Conservation (phyloP, 2,888 invertebrate genomes). For the Sipha maydis region DNA sequence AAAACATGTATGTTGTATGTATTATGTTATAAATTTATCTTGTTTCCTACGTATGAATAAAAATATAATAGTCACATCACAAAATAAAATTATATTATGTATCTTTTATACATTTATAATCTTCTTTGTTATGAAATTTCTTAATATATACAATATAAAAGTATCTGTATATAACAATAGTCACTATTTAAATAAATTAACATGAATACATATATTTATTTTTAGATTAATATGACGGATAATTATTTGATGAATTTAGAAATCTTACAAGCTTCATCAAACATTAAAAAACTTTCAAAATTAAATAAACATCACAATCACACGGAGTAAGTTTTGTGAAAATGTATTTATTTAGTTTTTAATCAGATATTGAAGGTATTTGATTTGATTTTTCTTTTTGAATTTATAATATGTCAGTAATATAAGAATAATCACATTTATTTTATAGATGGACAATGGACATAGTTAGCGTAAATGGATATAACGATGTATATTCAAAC, state of each 20-base stretch:
- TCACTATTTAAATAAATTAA: background rate
- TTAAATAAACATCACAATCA: slow-evolving; percentile 75
- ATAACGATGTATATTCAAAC: slow-evolving; percentile 79
- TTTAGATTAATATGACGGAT: slow-evolving; percentile 55
- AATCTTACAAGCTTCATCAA: slow-evolving; percentile 59
- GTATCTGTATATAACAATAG: no score
- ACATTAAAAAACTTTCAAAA: slow-evolving; percentile 71
- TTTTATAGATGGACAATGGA: slow-evolving; percentile 75
- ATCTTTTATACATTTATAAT: no score
- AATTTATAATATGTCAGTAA: no score
- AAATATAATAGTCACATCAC: no score
- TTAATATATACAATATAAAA: no score
- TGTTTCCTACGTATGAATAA: no score
- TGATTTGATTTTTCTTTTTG: background rate
- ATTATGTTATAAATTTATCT: no score
- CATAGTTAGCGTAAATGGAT: slow-evolving; percentile 79
- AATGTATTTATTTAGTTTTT: background rate
- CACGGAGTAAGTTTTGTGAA: slow-evolving; percentile 69
- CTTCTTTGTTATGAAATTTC: no score
- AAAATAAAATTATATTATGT: no score
- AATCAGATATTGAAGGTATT: background rate
- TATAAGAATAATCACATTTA: background rate
- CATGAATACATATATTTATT: background rate
- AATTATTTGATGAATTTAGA: slow-evolving; percentile 63
- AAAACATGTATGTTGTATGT: no score